Base-by-base conservation (phyloP, 2,113 vertebrate species). In the Pollachius pollachius region DNA sequence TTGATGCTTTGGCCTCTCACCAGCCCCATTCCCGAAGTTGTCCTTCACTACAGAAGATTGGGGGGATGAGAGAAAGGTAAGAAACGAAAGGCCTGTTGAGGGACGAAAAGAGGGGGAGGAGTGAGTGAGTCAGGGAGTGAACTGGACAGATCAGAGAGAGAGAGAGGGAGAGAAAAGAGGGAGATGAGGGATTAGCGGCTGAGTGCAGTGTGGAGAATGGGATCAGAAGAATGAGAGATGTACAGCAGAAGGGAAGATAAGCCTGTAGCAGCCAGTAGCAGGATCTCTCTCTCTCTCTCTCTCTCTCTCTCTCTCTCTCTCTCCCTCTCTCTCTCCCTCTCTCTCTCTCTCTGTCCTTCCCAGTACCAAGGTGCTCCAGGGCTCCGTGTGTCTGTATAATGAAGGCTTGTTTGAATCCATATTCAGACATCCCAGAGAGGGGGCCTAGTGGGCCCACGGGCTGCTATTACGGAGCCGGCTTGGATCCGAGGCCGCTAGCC, bases 381-480 rank as follows among this genome's bases (percentile, higher is more conserved):
- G 82, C 87, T 23, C 21, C 21, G 21, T 87, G 89, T 89, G 89
- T 90, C 90, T 84, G 85, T 79, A 90, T 89, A 91, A 90, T 86
- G 84, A 88, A 86, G 75, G 80, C 85, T 88, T 87, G 85, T 89
- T 80, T 89, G 85, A 89, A 78, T 88, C 85, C 85, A 83, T 81
- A 83, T 86, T 87, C 88, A 91, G 88, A 87, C 85, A 89, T 90
- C 88, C 89, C 82, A 89, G 81, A 87, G 80, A 85, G 30, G 1
- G 81, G 41, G 81, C 89, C 72, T 89, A 83, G 89, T 81, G 82
- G 75, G 86, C 84, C 84, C 79, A 75, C 76, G 62, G 84, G 82
- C 86, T 75, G 83, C 81, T 87, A 90, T 90, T 89, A 90, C 91
- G 83, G 89, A 91, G 84, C 81, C 70, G 23, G 86, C 88, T 85